These are phyloP conservation scores for Melieria crassipennis DNA, from an alignment of 2,888 invertebrate genomes.

Conservation along the genomic window DNA sequence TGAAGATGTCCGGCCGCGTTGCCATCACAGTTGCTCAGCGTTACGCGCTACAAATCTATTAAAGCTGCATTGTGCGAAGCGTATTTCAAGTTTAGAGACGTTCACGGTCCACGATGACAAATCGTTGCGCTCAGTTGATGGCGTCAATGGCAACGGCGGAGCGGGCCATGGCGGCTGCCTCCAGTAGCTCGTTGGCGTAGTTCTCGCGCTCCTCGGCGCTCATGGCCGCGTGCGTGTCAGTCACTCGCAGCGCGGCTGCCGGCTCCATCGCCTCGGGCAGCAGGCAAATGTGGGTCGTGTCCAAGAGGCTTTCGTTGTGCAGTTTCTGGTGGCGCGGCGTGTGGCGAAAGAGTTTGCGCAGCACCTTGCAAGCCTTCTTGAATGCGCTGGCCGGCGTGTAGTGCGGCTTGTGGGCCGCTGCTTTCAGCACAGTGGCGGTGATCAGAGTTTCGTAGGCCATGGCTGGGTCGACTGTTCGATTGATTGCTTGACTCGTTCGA, in stretches of 20 bases:
- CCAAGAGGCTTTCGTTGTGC: constrained; percentile 22
- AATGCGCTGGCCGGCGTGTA: constrained; percentile 46
- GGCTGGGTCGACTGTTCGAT: neutral
- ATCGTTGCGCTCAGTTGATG: too few relatives aligned
- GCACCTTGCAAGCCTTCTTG: constrained; percentile 48
- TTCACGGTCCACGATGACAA: constrained; percentile 21
- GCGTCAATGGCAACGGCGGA: too few relatives aligned
- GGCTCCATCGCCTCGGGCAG: neutral
- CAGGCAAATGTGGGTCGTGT: constrained; percentile 6
- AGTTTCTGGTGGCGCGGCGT: constrained; percentile 36
- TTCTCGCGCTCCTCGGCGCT: constrained; percentile 49
- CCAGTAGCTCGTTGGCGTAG: constrained; percentile 47
- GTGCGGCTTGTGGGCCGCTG: constrained; percentile 44
- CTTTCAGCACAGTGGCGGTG: constrained; percentile 27
- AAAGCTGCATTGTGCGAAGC: constrained; percentile 35
- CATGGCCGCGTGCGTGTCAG: constrained; percentile 4
- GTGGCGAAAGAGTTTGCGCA: constrained; percentile 46
- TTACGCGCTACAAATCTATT: constrained; percentile 12
- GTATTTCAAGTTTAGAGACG: constrained; percentile 43
- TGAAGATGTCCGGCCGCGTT: too few relatives aligned
- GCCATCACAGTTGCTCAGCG: too few relatives aligned
- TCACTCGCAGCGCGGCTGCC: neutral
- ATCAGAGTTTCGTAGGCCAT: constrained; percentile 37
- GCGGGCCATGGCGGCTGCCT: constrained; percentile 37
- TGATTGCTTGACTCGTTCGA: constrained; percentile 21